A percentile compares a stretch with the other conserved stretches of the same genome.
Evolutionary conservation across 2,113 vertebrate genomes (phyloP).

Genomic region (Pandion haliaetus): DNA sequence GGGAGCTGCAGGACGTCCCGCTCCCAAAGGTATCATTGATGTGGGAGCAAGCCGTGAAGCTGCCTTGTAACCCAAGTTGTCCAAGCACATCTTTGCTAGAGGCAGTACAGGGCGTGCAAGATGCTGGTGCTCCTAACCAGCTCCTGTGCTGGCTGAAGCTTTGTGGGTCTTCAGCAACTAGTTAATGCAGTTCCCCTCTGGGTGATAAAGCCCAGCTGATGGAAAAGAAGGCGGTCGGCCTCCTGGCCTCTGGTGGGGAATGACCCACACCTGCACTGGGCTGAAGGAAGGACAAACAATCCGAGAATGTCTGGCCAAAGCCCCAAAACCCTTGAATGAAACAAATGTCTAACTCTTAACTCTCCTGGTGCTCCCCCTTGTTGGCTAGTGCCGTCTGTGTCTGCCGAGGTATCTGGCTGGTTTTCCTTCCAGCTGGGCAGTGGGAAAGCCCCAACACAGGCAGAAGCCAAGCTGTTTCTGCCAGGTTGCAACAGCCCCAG

Average conservation of each 20-base stretch:
- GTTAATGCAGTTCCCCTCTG: not conserved
- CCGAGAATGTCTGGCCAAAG: not conserved
- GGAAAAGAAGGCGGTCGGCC: not conserved
- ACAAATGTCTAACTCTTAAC: not conserved
- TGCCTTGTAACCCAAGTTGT: not conserved
- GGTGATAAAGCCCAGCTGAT: not conserved
- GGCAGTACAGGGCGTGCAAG: rapidly evolving
- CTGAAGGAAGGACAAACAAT: not conserved
- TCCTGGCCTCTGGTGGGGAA: not conserved
- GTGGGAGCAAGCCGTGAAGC: not conserved
- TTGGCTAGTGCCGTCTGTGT: not conserved
- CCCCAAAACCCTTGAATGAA: not conserved
- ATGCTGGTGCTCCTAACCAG: not conserved
- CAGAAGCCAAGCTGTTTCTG: not conserved
- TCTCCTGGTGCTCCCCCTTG: not conserved
- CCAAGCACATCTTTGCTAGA: not conserved
- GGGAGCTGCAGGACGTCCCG: rapidly evolving
- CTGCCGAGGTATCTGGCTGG: not conserved
- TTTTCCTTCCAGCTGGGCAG: not conserved
- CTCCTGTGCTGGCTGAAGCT: not conserved
- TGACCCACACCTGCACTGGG: rapidly evolving
- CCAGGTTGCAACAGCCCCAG: not conserved
- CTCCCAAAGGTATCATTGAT: not conserved
- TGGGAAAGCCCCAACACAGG: rapidly evolving
- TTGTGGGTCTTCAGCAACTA: not conserved